Evolutionary conservation across 2,797 vertebrate species (phyloP).

Genomic region (Hippocampus kuda): DNA sequence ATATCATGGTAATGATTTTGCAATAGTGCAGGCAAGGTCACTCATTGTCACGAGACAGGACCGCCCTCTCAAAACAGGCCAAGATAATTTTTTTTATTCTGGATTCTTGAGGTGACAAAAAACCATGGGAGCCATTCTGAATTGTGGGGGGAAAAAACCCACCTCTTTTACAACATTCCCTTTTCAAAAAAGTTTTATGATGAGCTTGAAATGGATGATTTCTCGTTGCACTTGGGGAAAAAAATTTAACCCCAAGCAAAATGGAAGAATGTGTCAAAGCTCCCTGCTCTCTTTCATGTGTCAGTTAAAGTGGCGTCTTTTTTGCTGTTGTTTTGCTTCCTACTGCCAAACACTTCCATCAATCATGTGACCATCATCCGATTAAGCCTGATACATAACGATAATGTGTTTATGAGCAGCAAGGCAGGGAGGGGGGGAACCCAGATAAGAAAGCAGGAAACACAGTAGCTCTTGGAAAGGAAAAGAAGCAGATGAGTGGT

Average conservation of each 20-base stretch:
- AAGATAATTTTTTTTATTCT: too few relatives aligned
- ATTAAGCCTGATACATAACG: conserved; percentile 30
- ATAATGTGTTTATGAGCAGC: conserved; percentile 31
- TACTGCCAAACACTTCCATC: conserved; percentile 39
- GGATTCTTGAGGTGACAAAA: too few relatives aligned
- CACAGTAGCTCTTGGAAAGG: conserved; percentile 1
- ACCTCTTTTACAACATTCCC: too few relatives aligned
- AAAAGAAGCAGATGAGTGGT: conserved; percentile 10
- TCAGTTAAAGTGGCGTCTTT: conserved; percentile 22
- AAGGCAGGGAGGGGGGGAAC: not conserved
- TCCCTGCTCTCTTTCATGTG: conserved; percentile 7
- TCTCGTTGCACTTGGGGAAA: not conserved
- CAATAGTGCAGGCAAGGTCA: too few relatives aligned
- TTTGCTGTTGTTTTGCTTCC: conserved; percentile 44
- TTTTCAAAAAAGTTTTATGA: too few relatives aligned
- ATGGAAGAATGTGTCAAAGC: not conserved
- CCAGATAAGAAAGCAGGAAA: conserved; percentile 33
- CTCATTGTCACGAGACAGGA: too few relatives aligned
- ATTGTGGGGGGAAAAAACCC: too few relatives aligned
- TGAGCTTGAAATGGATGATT: not conserved
- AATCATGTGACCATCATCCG: conserved; percentile 47
- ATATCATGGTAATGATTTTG: too few relatives aligned
- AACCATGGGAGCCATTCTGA: too few relatives aligned
- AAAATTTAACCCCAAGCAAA: not conserved
- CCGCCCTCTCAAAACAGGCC: too few relatives aligned